phyloP scores from a whole-genome alignment of 2,113 vertebrate species.

The Maylandia zebra region DNA sequence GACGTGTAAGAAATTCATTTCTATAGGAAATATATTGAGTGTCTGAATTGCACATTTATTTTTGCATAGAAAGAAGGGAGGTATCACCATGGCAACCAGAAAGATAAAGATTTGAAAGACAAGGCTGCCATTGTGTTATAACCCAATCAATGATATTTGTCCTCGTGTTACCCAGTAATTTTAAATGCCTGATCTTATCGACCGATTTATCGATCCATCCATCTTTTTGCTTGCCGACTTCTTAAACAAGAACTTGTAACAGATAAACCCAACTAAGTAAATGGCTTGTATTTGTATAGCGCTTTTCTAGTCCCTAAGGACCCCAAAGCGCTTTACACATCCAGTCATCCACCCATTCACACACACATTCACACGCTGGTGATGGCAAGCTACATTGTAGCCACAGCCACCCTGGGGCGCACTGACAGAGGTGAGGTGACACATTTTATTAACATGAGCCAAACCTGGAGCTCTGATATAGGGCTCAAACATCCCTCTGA shows the following conservation, averaged over 20 bases:
- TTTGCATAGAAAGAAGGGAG: neutral
- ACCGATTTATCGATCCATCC: neutral
- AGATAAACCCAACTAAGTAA: neutral
- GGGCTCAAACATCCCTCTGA: neutral
- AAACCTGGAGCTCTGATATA: neutral
- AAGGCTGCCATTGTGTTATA: neutral
- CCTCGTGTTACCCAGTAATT: neutral
- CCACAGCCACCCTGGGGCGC: neutral
- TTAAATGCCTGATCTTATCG: neutral
- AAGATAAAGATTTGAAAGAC: neutral
- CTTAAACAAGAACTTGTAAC: neutral
- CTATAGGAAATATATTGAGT: rapidly evolving
- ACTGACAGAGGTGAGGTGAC: neutral
- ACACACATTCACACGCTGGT: neutral
- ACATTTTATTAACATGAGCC: neutral
- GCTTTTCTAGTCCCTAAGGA: neutral
- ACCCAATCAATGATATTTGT: neutral
- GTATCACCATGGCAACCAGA: neutral
- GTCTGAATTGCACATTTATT: neutral
- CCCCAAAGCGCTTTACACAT: neutral
- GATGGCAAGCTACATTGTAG: neutral
- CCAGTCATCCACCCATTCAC: neutral
- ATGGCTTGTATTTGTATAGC: rapidly evolving
- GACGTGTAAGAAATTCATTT: neutral
- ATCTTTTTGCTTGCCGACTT: neutral